These are phyloP conservation scores for Enteromius mattozi DNA, from an alignment of 2,797 vertebrate genomes.

Conservation along the genomic window DNA sequence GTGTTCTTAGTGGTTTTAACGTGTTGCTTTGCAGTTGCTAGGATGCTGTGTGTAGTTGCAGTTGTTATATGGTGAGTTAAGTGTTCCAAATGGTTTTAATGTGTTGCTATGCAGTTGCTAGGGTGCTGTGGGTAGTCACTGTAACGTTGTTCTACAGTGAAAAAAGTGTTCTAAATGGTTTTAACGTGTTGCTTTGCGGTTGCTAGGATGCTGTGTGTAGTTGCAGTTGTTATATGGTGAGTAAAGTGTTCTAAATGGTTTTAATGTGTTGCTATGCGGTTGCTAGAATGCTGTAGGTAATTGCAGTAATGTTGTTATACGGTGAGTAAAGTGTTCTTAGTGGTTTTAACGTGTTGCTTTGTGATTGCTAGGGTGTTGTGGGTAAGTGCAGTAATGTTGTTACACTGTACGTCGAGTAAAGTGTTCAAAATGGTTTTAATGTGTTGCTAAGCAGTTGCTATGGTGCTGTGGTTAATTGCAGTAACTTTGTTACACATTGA, in stretches of 20 bases:
- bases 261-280: not conserved
- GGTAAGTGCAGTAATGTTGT: not conserved
- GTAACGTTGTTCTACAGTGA: too few relatives aligned
- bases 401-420: too few relatives aligned
- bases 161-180: too few relatives aligned
- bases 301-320: too few relatives aligned
- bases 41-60: too few relatives aligned
- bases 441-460: not conserved
- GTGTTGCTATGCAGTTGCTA: too few relatives aligned
- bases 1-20: too few relatives aligned
- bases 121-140: too few relatives aligned
- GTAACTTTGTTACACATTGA: not conserved
- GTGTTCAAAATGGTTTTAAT: not conserved
- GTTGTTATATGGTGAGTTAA: too few relatives aligned
- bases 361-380: not conserved
- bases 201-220: not conserved
- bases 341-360: not conserved
- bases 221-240: not conserved
- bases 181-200: not conserved
- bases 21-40: too few relatives aligned
- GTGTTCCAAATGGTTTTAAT: too few relatives aligned
- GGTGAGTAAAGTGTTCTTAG: not conserved
- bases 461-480: not conserved
- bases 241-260: not conserved
- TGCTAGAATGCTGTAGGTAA: not conserved